Percentiles rank a stretch among this genome's conserved stretches.
Conservation (phyloP, 1,140 invertebrate genomes). For the Zaprionus vittiger region DNA sequence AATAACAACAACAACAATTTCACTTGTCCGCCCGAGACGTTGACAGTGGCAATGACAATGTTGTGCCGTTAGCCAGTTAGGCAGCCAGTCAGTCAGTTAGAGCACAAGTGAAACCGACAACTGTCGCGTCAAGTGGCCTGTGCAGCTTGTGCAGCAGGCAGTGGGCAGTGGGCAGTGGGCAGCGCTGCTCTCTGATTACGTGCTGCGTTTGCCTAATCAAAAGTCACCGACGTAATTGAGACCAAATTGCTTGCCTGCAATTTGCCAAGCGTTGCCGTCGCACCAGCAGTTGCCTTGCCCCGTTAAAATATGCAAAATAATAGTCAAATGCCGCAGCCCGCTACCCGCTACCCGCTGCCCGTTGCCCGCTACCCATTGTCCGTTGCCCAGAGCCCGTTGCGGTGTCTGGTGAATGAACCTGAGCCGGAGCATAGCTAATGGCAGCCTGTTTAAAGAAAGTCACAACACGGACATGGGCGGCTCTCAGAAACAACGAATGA, state of each 20-base stretch:
- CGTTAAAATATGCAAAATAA: conserved; percentile 66
- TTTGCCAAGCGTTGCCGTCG: conserved; percentile 53
- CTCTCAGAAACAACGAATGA: conserved; percentile 12
- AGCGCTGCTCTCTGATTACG: conserved; percentile 67
- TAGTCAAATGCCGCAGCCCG: conserved; percentile 13
- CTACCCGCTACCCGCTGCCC: no score
- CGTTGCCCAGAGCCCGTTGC: neutral
- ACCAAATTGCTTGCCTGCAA: conserved; percentile 55
- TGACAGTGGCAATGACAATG: conserved; percentile 65
- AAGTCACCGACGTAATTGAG: conserved; percentile 51
- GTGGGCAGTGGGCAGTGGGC: conserved; percentile 12
- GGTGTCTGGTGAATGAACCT: conserved; percentile 69
- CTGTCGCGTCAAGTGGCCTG: neutral
- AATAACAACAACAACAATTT: conserved; percentile 46
- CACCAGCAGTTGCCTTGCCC: conserved; percentile 52
- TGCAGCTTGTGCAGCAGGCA: conserved; percentile 12
- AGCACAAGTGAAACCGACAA: conserved; percentile 61
- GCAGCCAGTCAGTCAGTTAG: conserved; percentile 50
- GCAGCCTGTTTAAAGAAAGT: conserved; percentile 49
- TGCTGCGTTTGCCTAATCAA: conserved; percentile 68
- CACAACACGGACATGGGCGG: conserved; percentile 36
- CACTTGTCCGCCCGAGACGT: conserved; percentile 48
- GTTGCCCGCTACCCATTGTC: neutral
- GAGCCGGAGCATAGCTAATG: conserved; percentile 22
- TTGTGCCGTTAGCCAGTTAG: conserved; percentile 62